Conservation (phyloP, 2,888 invertebrate genomes). For the Lasioglossum zephyrum region DNA sequence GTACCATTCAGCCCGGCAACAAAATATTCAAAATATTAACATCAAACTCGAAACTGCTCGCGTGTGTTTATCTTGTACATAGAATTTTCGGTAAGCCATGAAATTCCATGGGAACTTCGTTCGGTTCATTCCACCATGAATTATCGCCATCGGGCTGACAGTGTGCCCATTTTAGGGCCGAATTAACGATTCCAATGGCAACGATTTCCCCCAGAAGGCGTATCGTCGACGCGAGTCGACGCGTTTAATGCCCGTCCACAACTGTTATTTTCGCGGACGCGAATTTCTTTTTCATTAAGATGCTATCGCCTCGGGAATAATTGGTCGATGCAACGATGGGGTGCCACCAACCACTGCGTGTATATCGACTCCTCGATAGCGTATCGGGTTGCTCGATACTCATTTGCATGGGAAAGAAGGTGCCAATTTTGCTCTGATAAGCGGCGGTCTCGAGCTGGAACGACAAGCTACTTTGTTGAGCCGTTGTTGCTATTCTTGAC, state of each 20-base stretch:
- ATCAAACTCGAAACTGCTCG: not conserved
- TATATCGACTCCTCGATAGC: slow-evolving; percentile 62
- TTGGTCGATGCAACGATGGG: slow-evolving; percentile 22
- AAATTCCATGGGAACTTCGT: slow-evolving; percentile 9
- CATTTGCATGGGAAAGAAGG: slow-evolving; percentile 74
- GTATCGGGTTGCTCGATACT: slow-evolving; percentile 47
- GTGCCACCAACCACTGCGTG: slow-evolving; percentile 33
- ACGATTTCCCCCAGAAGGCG: not conserved
- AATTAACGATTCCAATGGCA: not conserved
- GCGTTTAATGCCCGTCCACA: slow-evolving; percentile 6
- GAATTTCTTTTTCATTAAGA: slow-evolving; percentile 35
- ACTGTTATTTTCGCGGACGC: slow-evolving; percentile 27
- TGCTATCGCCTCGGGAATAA: slow-evolving; percentile 42
- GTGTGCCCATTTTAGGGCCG: not conserved
- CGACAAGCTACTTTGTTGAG: slow-evolving; percentile 30
- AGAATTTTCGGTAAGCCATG: not conserved
- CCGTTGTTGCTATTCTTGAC: slow-evolving; percentile 7
- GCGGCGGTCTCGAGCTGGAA: slow-evolving; percentile 25
- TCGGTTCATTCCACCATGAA: not conserved
- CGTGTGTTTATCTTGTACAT: not conserved
- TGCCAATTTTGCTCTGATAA: slow-evolving; percentile 72
- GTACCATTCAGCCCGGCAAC: not conserved
- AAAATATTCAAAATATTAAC: not conserved
- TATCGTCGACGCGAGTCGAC: not conserved
- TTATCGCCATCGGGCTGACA: not conserved